Base-by-base conservation (phyloP, 2,113 vertebrate species). In the Stomatorhinus ivindoensis region DNA sequence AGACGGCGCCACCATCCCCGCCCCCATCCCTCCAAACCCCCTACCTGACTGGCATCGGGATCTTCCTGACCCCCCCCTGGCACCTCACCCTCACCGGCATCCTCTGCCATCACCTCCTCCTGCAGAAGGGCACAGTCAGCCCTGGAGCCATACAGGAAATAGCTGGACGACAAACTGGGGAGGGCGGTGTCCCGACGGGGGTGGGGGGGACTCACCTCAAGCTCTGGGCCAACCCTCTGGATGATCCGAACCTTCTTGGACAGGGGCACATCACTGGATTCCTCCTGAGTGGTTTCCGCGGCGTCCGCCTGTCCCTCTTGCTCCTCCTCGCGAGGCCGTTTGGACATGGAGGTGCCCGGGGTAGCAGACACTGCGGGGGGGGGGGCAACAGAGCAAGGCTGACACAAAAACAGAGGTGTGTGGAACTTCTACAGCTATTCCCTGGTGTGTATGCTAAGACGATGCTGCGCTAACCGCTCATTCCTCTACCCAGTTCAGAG, bases 251-350 rank as follows among this genome's bases (percentile, higher is more conserved):
- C 53, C 91, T 97, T 98, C 93, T 98, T 99, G 27, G 94, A 90
- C 88, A 95, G 93, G 46, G 96, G 96, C 88, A 97, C 91, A 88
- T 97, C 96, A 51, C 95, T 93, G 0, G 95, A 92, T 46, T 97
- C 96, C n/a, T 97, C 97, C 5, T 95, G 93, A 87, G 94, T 91
- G 2, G 96, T 95, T 87, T 96, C 96, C 0, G 96, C 93, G 7
- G 96, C 93, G 7, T 97, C 96, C 31, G 94, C 90, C 17, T 93
- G 94, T 88, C 94, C 97, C 83, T 97, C 97, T 1, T 98, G 96
- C 89, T 97, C 96, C 17, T 97, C 96, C 21, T 98, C 97, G 86
- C 97, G 95, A 13, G 92, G 90, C 80, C 97, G 95, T 92, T 99
- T 99, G 19, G 97, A 94, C 88, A 96, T 93, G n/a, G 96, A 94